These are phyloP conservation scores for Nephrotoma flavescens DNA, from an alignment of 2,888 invertebrate species.

Conservation along the genomic window DNA sequence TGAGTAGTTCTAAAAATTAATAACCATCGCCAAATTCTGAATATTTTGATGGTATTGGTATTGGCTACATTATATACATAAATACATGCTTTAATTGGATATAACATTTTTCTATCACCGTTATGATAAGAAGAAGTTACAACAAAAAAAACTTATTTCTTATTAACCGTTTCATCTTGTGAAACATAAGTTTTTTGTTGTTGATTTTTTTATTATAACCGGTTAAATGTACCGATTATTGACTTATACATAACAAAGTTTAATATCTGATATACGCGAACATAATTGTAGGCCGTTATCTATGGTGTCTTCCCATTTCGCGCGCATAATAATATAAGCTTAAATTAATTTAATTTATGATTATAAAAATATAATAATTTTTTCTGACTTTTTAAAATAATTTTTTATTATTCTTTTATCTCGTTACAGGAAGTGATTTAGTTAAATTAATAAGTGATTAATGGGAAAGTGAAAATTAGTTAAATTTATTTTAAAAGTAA, in stretches of 20 bases:
- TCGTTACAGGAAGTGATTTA: background rate
- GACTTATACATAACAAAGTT: background rate
- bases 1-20: background rate
- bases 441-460: background rate
- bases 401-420: background rate
- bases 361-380: background rate
- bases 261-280: background rate
- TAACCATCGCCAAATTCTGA: background rate
- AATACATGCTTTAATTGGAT: background rate
- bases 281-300: background rate
- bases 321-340: background rate
- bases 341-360: background rate
- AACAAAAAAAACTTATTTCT: background rate
- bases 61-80: background rate
- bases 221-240: background rate
- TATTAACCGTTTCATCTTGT: background rate
- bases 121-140: background rate
- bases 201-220: background rate
- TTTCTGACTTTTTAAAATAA: background rate
- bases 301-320: background rate
- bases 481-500: background rate
- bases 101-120: background rate
- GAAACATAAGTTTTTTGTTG: background rate
- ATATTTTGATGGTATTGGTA: background rate
- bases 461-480: background rate